Evolutionary conservation across 1,140 invertebrate genomes (phyloP).

Genomic region (Macrotrachela quadricornifera): DNA sequence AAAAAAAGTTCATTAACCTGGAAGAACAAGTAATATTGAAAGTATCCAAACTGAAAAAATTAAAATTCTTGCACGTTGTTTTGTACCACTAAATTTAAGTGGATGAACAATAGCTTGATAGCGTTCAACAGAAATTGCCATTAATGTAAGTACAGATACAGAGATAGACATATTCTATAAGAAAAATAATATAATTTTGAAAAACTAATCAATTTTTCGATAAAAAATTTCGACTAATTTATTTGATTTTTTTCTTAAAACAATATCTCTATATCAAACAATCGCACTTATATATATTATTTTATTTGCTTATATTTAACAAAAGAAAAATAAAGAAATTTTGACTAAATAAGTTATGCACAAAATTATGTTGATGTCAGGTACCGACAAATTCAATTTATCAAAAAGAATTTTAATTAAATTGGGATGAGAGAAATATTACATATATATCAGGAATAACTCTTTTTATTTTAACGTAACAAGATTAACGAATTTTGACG

Average conservation of each 20-base stretch:
- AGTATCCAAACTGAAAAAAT: conserved; percentile 61
- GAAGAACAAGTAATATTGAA: conserved; percentile 39
- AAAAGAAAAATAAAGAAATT: too few relatives aligned
- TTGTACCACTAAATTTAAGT: conserved; percentile 51
- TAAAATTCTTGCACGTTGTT: conserved; percentile 51
- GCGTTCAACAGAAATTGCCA: conserved; percentile 67
- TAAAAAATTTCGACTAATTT: background rate
- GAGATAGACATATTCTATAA: conserved; percentile 60
- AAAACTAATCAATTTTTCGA: background rate
- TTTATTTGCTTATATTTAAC: too few relatives aligned
- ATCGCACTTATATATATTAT: too few relatives aligned
- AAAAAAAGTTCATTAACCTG: conserved; percentile 13
- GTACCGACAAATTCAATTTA: too few relatives aligned
- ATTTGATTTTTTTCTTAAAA: background rate
- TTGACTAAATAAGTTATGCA: too few relatives aligned
- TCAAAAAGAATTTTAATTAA: too few relatives aligned
- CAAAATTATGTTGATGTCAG: too few relatives aligned
- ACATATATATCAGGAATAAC: too few relatives aligned
- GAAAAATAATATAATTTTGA: background rate
- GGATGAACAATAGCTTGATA: conserved; percentile 83
- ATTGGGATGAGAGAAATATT: too few relatives aligned
- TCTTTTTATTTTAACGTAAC: too few relatives aligned
- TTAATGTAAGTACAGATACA: conserved; percentile 66
- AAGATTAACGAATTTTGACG: too few relatives aligned
- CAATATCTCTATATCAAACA: too few relatives aligned